Evolutionary conservation across 1,140 invertebrate genomes (phyloP).

Genomic region (Telenomus remus): DNA sequence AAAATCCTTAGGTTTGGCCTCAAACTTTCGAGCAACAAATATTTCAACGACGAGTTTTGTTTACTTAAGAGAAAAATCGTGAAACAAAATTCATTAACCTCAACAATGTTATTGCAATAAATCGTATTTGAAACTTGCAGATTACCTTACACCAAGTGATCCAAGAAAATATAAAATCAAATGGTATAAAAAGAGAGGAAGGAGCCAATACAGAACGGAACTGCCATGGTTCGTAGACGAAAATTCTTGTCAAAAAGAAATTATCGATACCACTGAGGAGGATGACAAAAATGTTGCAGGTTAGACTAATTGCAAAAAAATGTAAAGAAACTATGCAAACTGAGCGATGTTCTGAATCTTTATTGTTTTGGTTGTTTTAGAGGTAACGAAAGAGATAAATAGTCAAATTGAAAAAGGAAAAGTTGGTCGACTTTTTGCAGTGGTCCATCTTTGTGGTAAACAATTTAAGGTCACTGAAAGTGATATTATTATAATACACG

Average conservation of each 20-base stretch:
- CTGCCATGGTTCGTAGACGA: slow-evolving; percentile 63
- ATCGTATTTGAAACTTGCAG: slow-evolving; percentile 7
- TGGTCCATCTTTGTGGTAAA: slow-evolving; percentile 87
- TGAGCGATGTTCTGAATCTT: neutral
- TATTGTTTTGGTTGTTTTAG: slow-evolving; percentile 46
- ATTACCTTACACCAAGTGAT: neutral
- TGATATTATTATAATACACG: slow-evolving; percentile 89
- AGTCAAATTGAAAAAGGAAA: slow-evolving; percentile 75
- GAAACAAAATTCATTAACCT: neutral
- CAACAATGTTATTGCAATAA: neutral
- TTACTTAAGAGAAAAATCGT: neutral
- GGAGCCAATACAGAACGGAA: slow-evolving; percentile 18
- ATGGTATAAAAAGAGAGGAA: neutral
- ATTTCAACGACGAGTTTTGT: neutral
- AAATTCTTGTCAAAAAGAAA: slow-evolving; percentile 51
- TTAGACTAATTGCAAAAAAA: neutral
- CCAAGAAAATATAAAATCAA: slow-evolving; percentile 2
- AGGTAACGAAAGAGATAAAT: slow-evolving; percentile 78
- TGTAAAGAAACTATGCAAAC: neutral
- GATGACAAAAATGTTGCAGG: slow-evolving; percentile 58
- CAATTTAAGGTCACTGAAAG: slow-evolving; percentile 92
- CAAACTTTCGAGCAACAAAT: neutral
- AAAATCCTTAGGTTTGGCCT: slow-evolving; percentile 14
- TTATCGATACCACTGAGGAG: slow-evolving; percentile 55
- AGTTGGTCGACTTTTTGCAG: slow-evolving; percentile 88